Percentiles rank a stretch among this genome's conserved stretches.
phyloP scores from a whole-genome alignment of 35 echinoderm and acorn worm species.

The Apostichopus parvimensis region DNA sequence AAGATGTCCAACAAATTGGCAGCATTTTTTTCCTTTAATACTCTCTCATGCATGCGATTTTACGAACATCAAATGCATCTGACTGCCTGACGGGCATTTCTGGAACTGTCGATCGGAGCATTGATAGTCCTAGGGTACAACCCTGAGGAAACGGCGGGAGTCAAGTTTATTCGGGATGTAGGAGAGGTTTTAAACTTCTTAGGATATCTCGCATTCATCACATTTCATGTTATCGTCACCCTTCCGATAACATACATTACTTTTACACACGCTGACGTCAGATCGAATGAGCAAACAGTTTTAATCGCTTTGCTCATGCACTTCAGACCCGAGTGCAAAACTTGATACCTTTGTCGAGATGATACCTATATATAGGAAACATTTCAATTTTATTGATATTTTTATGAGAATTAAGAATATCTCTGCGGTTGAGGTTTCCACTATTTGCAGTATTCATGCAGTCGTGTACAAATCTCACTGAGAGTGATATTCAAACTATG shows the following conservation, averaged over 20 bases:
- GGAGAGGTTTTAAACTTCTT: neutral
- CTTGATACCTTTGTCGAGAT: too few species aligned
- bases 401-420: too few species aligned
- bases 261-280: neutral
- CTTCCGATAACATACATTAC: neutral
- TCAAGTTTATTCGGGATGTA: neutral
- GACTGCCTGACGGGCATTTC: neutral
- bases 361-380: too few species aligned
- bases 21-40: neutral
- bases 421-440: too few species aligned
- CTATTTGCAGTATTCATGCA: too few species aligned
- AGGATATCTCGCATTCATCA: neutral
- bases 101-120: neutral
- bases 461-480: too few species aligned
- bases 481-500: too few species aligned
- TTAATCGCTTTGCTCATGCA: too few species aligned
- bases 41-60: neutral
- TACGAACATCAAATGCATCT: neutral
- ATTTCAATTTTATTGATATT: too few species aligned
- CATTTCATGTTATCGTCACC: constrained; percentile 2
- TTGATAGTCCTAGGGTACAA: neutral
- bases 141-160: too few species aligned
- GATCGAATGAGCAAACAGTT: neutral
- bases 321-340: too few species aligned
- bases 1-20: neutral